phyloP scores from a whole-genome alignment of 2,797 vertebrate species.

The Coregonus sp. region DNA sequence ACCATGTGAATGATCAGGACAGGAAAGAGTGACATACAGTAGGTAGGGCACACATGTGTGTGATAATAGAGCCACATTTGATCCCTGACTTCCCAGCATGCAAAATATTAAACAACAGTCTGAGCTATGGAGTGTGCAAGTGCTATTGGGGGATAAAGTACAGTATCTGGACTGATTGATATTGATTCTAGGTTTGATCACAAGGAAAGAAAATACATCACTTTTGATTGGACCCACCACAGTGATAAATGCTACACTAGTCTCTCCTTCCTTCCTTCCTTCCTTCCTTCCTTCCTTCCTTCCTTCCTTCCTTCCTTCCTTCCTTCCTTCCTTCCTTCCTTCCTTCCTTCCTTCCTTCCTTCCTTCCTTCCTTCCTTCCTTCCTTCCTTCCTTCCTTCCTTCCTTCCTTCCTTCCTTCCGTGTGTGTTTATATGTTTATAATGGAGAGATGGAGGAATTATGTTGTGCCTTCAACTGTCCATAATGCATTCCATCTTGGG shows the following conservation, averaged over 20 bases:
- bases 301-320: too few species aligned
- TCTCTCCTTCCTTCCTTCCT: constrained; percentile 18
- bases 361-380: background rate
- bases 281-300: background rate
- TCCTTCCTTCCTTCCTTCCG: constrained; percentile 4
- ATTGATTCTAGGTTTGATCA: constrained; percentile 53
- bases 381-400: background rate
- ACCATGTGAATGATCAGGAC: too few species aligned
- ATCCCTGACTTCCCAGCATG: constrained; percentile 2
- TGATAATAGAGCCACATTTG: background rate
- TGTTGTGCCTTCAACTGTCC: constrained; percentile 71
- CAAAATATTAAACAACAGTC: background rate
- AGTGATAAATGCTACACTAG: constrained; percentile 45
- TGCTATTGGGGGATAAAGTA: constrained; percentile 38
- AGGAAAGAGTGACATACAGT: background rate
- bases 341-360: background rate
- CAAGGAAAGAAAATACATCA: constrained; percentile 35
- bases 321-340: background rate
- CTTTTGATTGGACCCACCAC: constrained; percentile 26
- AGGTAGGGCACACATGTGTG: constrained; percentile 4
- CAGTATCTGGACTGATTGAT: constrained; percentile 52
- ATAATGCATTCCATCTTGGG: constrained; percentile 86
- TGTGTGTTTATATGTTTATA: too few species aligned
- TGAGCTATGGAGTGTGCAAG: background rate
- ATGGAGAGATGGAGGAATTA: constrained; percentile 17